Conservation (phyloP, 2,113 vertebrate genomes). For the Cyprinodon tularosa region DNA sequence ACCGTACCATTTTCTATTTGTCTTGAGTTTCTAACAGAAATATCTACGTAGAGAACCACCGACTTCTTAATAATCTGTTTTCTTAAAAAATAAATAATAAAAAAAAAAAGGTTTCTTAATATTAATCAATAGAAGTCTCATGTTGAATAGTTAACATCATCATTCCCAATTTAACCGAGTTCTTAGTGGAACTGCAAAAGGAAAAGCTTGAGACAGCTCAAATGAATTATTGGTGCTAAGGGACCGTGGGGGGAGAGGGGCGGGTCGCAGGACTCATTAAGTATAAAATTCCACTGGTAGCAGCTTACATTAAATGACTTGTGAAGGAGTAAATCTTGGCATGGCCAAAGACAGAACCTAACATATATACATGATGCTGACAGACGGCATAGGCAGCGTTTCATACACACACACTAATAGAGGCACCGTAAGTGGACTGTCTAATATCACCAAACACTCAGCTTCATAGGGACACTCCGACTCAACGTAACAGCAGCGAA, state of each 20-base stretch:
- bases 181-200: conserved; percentile 19
- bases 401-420: conserved; percentile 2
- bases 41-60: no score
- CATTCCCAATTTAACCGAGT: conserved; percentile 40
- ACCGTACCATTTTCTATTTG: no score
- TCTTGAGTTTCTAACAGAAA: no score
- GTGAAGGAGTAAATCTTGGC: conserved; percentile 47
- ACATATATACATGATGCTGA: conserved; percentile 15
- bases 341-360: conserved; percentile 1
- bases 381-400: conserved; percentile 29
- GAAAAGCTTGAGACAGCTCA: conserved; percentile 40
- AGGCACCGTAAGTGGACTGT: not conserved
- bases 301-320: conserved; percentile 58
- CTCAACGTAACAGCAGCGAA: not conserved
- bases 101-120: not conserved
- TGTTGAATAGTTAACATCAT: conserved; percentile 42
- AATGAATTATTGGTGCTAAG: conserved; percentile 44
- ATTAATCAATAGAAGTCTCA: conserved; percentile 9
- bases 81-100: no score
- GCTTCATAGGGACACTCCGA: not conserved
- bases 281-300: conserved; percentile 50
- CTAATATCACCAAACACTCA: conserved; percentile 40
- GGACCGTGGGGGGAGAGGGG: conserved; percentile 26
- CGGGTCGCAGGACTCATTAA: conserved; percentile 47
- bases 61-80: not conserved